Evolutionary conservation across 2,888 invertebrate species (phyloP).

Genomic region (Volucella inanis): DNA sequence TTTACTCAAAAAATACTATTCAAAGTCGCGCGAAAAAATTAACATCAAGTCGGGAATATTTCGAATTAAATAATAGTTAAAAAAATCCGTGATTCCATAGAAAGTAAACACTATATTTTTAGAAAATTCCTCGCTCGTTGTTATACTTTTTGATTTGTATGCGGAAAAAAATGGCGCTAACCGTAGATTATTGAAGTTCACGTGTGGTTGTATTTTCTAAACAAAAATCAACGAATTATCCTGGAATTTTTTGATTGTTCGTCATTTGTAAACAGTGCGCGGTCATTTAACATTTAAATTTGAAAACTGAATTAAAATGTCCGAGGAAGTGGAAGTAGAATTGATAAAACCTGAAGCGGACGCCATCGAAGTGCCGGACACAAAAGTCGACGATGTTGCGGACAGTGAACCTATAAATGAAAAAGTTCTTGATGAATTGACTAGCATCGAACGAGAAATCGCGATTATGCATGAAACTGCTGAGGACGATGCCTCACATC

Average conservation of each 20-base stretch:
- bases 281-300: neutral
- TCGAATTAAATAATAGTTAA: neutral
- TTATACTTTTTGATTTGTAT: constrained; percentile 22
- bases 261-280: neutral
- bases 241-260: neutral
- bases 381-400: neutral
- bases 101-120: constrained; percentile 28
- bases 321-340: constrained; percentile 48
- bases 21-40: neutral
- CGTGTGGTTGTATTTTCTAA: constrained; percentile 50
- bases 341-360: constrained; percentile 9
- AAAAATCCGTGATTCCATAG: neutral
- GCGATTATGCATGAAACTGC: constrained; percentile 80
- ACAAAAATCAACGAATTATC: constrained; percentile 1
- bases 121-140: constrained; percentile 10
- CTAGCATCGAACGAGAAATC: constrained; percentile 80
- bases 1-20: constrained; percentile 14
- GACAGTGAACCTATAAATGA: neutral
- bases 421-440: constrained; percentile 78
- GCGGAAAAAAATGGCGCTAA: constrained; percentile 72
- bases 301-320: constrained; percentile 27
- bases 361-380: constrained; percentile 7
- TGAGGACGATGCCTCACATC: constrained; percentile 24
- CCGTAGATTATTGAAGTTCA: constrained; percentile 60
- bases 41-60: neutral